phyloP scores from a whole-genome alignment of 2,888 invertebrate genomes.

The Capitulum mitella region DNA sequence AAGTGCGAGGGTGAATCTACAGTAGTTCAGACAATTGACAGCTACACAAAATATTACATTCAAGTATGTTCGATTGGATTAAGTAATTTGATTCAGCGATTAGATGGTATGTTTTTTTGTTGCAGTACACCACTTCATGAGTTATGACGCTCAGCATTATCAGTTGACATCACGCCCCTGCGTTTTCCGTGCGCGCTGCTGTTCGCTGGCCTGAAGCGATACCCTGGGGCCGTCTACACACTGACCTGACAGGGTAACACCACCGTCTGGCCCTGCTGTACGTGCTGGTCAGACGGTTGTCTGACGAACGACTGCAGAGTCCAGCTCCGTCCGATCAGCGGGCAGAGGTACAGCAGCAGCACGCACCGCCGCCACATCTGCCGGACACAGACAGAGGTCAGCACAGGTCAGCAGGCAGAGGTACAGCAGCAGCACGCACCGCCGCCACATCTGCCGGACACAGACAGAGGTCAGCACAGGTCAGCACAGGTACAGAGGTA shows the following conservation, averaged over 20 bases:
- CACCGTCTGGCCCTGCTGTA: conserved; percentile 79
- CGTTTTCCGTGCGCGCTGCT: no score
- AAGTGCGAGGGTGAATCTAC: no score
- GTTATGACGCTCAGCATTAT: no score
- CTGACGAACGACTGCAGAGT: conserved; percentile 73
- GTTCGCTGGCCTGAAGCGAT: not conserved
- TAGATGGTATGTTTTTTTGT: no score
- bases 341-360: not conserved
- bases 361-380: not conserved
- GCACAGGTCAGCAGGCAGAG: not conserved
- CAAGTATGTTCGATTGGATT: no score
- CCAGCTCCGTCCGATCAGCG: not conserved
- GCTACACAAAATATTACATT: no score
- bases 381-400: not conserved
- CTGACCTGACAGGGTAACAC: conserved; percentile 64
- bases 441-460: not conserved
- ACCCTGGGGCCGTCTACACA: not conserved
- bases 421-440: not conserved
- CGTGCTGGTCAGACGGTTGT: conserved; percentile 85
- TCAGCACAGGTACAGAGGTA: not conserved
- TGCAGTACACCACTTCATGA: no score
- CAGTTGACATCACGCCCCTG: no score
- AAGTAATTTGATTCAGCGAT: no score
- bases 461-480: not conserved
- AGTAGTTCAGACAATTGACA: no score